phyloP scores from a whole-genome alignment of 2,113 vertebrate genomes.

The Emydura subglobosa region DNA sequence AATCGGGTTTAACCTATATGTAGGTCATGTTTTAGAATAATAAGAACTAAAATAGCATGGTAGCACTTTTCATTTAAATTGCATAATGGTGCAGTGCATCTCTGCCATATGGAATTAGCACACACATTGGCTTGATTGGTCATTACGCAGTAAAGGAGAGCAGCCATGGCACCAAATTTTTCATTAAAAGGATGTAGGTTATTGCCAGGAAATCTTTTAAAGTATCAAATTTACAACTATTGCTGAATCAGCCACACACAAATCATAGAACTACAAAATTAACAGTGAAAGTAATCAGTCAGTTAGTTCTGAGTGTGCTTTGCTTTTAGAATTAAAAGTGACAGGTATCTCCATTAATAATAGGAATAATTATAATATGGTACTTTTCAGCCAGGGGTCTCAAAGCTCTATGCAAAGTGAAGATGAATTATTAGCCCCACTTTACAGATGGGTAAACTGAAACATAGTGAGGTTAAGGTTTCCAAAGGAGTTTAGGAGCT shows the following conservation, averaged over 20 bases:
- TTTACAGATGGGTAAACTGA: neutral
- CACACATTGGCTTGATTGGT: neutral
- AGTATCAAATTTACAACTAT: neutral
- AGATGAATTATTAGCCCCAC: neutral
- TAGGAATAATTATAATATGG: neutral
- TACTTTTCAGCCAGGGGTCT: conserved; percentile 2
- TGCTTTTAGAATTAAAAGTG: neutral
- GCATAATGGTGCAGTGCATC: neutral
- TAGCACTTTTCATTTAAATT: neutral
- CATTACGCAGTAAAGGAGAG: neutral
- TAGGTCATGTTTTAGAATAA: neutral
- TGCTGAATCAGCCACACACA: neutral
- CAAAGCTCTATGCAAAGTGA: neutral
- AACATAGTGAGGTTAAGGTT: neutral
- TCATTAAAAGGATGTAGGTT: neutral
- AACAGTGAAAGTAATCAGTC: neutral
- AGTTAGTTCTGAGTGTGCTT: neutral
- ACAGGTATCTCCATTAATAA: neutral
- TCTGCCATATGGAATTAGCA: neutral
- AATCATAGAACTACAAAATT: neutral
- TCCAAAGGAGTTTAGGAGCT: neutral
- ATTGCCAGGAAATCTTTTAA: neutral
- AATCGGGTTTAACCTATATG: neutral
- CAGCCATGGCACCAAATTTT: neutral
- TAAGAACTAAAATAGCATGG: neutral